Evolutionary conservation across 2,797 vertebrate species (phyloP).

Genomic region (Scarus forsteni): DNA sequence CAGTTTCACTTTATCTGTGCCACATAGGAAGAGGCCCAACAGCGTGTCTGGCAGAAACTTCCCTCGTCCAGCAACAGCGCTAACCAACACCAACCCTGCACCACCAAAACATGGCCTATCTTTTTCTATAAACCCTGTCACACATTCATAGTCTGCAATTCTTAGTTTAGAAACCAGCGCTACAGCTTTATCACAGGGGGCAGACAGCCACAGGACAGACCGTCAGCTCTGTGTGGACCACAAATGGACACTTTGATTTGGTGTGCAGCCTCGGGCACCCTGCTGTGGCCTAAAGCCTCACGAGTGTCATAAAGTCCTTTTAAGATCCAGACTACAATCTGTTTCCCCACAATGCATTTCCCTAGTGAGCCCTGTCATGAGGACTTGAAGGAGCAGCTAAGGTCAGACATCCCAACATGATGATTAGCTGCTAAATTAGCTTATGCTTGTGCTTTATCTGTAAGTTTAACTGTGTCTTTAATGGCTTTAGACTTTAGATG

Average conservation of each 20-base stretch:
- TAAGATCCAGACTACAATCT: slow-evolving; percentile 13
- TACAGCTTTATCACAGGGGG: slow-evolving; percentile 32
- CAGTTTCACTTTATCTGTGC: too few relatives aligned
- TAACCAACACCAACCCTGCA: slow-evolving; percentile 2
- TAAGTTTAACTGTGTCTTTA: background rate
- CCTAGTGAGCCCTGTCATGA: background rate
- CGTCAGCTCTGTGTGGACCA: slow-evolving; percentile 45
- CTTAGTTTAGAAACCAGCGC: slow-evolving; percentile 60
- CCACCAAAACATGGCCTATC: slow-evolving; percentile 9
- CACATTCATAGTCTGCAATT: slow-evolving; percentile 41
- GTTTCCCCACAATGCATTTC: background rate
- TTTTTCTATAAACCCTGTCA: slow-evolving; percentile 22
- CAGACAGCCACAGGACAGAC: slow-evolving; percentile 32
- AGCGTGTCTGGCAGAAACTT: background rate
- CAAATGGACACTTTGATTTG: slow-evolving; percentile 52
- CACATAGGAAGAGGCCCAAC: too few relatives aligned
- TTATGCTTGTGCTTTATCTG: background rate
- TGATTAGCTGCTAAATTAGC: slow-evolving; percentile 1
- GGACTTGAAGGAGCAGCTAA: background rate
- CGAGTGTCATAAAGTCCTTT: slow-evolving; percentile 9
- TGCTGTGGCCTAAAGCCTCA: slow-evolving; percentile 31
- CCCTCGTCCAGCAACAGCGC: background rate
- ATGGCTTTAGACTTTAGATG: background rate
- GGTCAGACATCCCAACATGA: slow-evolving; percentile 3
- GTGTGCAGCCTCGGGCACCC: slow-evolving; percentile 31